Base-by-base conservation (phyloP, 2,797 vertebrate species). In the Echiichthys vipera region DNA sequence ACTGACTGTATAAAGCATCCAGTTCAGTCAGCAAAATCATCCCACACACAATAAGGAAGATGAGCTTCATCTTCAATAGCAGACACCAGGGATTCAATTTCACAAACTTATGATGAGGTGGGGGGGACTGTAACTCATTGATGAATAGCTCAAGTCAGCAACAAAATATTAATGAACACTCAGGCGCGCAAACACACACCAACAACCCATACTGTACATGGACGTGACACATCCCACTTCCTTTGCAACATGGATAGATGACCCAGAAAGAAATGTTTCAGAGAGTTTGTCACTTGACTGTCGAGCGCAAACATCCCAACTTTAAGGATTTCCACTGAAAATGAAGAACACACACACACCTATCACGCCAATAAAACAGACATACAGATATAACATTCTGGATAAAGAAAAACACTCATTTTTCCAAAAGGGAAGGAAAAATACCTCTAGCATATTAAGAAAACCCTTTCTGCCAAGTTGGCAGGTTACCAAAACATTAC, bases 151-250 rank as follows among this genome's bases (percentile, higher is more conserved):
- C 88, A 82, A 83, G 87, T 83, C 83, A 80, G 87, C 78, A 78
- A 87, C 90, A 84, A 87, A 91, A 86, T 84, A 92, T 92, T 91
- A 74, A 92, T 89, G 70, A 84, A 84, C 70, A 81, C 65, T 72
- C 62, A 58, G 77, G 79, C 56, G 47, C 45, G 29, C 25, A 30
- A 32, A 75, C 66, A 72, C 50, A 73, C 63, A 70, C 56, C 39
- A 72, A 79, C 73, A 71, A 79, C 78, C 58, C 62, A 80, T 77
- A 80, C 69, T 73, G 68, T 79, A 76, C 57, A 74, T 64, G 59
- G 49, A 70, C 34, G 49, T 59, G 30, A 85, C 75, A 43, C 77
- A 80, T 75, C 57, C 75, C 42, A 15, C 50, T 80, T 85, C 65
- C 77, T 66, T 59, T 80, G 45, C 61, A 77, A 81, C 72, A 42